Conservation (phyloP, 1,140 invertebrate species). For the Drosophila insularis region DNA sequence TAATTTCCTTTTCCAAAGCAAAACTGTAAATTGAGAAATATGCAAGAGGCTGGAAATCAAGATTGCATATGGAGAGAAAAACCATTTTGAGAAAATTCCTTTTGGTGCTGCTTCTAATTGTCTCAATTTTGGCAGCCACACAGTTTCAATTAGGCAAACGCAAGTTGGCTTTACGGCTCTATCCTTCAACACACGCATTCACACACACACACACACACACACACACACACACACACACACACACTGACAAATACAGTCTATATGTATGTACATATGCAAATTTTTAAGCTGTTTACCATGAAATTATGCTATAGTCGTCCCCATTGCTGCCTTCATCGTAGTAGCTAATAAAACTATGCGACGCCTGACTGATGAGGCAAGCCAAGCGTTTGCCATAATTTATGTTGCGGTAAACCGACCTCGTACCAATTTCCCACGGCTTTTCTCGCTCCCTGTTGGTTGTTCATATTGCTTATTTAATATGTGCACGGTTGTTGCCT, state of each 20-base stretch:
- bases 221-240: conserved; percentile 25
- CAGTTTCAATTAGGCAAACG: conserved; percentile 71
- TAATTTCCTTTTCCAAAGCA: conserved; percentile 28
- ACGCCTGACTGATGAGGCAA: conserved; percentile 77
- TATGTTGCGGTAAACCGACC: conserved; percentile 72
- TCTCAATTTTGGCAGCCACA: conserved; percentile 70
- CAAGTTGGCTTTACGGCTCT: conserved; percentile 30
- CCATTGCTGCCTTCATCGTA: conserved; percentile 19
- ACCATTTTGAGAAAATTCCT: conserved; percentile 14
- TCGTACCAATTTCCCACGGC: conserved; percentile 38
- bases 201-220: conserved; percentile 16
- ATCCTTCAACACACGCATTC: conserved; percentile 2
- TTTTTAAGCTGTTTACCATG: conserved; percentile 72
- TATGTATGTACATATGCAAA: conserved; percentile 52
- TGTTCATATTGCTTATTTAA: conserved; percentile 80
- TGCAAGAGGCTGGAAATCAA: conserved; percentile 60
- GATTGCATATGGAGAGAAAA: conserved; percentile 23
- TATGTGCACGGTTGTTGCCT: conserved; percentile 61
- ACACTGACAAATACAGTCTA: conserved; percentile 35
- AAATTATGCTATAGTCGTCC: conserved; percentile 64
- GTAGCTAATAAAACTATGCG: conserved; percentile 77
- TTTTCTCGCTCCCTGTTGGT: conserved; percentile 1
- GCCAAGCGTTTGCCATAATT: conserved; percentile 72
- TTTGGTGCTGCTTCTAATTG: conserved; percentile 52
- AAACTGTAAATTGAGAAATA: conserved; percentile 75